Conservation (phyloP, 2,888 invertebrate genomes). For the Polylopha cassiicola region DNA sequence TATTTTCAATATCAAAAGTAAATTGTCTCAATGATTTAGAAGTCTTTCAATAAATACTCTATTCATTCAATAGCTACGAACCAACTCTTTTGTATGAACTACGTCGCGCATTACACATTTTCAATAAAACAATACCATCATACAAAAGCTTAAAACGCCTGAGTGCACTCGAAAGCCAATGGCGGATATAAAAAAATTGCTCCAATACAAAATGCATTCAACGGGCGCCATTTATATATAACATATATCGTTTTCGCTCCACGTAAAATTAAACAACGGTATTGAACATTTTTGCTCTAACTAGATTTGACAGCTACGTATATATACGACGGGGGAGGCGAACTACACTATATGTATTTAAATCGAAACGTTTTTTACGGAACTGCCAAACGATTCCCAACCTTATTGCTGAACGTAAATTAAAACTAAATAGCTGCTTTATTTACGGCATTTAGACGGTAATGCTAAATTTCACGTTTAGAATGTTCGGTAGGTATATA, state of each 20-base stretch:
- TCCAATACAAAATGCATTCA: not conserved
- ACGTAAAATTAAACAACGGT: slow-evolving; percentile 17
- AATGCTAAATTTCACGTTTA: slow-evolving; percentile 8
- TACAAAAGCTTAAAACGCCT: too few species aligned
- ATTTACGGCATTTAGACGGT: slow-evolving; percentile 25
- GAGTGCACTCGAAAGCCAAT: too few species aligned
- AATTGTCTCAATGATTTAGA: too few species aligned
- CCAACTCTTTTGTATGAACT: too few species aligned
- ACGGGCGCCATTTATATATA: not conserved
- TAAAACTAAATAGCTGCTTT: slow-evolving; percentile 7
- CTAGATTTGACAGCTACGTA: slow-evolving; percentile 10
- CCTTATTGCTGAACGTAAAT: not conserved
- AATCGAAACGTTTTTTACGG: slow-evolving; percentile 10
- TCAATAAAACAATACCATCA: too few species aligned
- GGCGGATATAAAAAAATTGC: slow-evolving; percentile 16
- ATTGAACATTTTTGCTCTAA: slow-evolving; percentile 12
- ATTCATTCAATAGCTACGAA: too few species aligned
- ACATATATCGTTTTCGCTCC: slow-evolving; percentile 2
- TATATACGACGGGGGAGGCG: slow-evolving; percentile 10
- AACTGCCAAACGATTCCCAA: not conserved
- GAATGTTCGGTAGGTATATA: slow-evolving; percentile 27
- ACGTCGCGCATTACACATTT: too few species aligned
- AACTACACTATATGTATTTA: slow-evolving; percentile 4
- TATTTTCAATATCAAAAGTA: too few species aligned
- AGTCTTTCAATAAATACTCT: too few species aligned